phyloP scores from a whole-genome alignment of 2,797 vertebrate genomes.

The Tragopan temminckii region DNA sequence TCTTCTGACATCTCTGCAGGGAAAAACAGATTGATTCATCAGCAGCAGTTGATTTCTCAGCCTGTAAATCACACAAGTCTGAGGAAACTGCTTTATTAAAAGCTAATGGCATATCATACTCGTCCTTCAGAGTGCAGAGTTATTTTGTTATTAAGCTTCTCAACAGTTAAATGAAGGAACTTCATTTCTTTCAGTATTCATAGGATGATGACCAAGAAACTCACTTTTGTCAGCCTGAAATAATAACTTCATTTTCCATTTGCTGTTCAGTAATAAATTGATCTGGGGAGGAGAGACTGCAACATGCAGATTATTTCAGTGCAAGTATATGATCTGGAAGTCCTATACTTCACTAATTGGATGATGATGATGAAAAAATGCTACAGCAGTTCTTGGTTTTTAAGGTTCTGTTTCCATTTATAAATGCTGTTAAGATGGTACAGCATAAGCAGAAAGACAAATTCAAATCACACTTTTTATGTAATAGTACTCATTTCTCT shows the following conservation, averaged over 20 bases:
- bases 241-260: slow-evolving; percentile 35
- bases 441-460: slow-evolving; percentile 55
- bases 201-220: background rate
- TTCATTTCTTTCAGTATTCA: background rate
- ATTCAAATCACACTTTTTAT: slow-evolving; percentile 68
- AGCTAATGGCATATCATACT: slow-evolving; percentile 15
- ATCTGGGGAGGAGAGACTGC: slow-evolving; percentile 31
- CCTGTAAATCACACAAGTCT: slow-evolving; percentile 33
- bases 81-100: slow-evolving; percentile 52
- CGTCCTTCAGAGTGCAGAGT: background rate
- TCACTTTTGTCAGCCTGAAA: slow-evolving; percentile 18
- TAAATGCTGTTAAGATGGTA: slow-evolving; percentile 46
- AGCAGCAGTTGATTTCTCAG: slow-evolving; percentile 36
- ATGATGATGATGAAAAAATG: slow-evolving; percentile 9
- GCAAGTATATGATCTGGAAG: slow-evolving; percentile 33
- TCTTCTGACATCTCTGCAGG: background rate
- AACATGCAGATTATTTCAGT: slow-evolving; percentile 40
- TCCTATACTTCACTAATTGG: background rate
- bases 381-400: slow-evolving; percentile 51
- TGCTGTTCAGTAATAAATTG: slow-evolving; percentile 48
- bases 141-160: slow-evolving; percentile 31
- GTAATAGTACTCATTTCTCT: slow-evolving; percentile 63
- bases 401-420: slow-evolving; percentile 68
- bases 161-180: background rate
- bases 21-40: slow-evolving; percentile 35